These are phyloP conservation scores for Scaeva pyrastri DNA, from an alignment of 2,888 invertebrate species.

Conservation along the genomic window DNA sequence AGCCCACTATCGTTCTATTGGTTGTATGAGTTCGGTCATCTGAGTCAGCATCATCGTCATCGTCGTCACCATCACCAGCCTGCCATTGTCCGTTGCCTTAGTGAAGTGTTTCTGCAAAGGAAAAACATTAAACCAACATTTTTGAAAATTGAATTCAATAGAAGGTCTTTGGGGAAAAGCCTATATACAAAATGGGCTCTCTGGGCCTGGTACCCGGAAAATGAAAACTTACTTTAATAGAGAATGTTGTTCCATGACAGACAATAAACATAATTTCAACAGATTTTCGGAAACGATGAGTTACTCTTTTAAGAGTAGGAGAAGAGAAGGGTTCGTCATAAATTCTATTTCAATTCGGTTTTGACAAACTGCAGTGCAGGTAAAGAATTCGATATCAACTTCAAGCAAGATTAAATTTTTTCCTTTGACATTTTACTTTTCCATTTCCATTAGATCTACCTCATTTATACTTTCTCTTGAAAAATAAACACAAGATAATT, in stretches of 20 bases:
- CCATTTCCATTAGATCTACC: no score
- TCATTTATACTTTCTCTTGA: no score
- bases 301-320: no score
- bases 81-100: slow-evolving; percentile 43
- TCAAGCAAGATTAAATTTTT: no score
- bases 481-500: no score
- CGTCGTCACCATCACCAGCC: no score
- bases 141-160: background rate
- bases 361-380: no score
- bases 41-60: slow-evolving; percentile 12
- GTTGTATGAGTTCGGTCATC: slow-evolving; percentile 31
- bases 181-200: slow-evolving; percentile 6
- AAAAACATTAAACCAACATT: background rate
- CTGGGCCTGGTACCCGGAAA: background rate
- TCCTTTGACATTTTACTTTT: no score
- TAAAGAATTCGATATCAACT: no score
- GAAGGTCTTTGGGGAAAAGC: background rate
- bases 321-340: no score
- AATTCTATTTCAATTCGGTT: no score
- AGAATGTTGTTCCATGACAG: background rate
- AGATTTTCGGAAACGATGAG: background rate
- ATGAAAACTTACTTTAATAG: background rate
- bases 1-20: slow-evolving; percentile 13
- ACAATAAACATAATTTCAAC: background rate
- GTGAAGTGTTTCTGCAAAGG: slow-evolving; percentile 34